Base-by-base conservation (phyloP, 2,797 vertebrate species). In the Cryptoblepharus egeriae region DNA sequence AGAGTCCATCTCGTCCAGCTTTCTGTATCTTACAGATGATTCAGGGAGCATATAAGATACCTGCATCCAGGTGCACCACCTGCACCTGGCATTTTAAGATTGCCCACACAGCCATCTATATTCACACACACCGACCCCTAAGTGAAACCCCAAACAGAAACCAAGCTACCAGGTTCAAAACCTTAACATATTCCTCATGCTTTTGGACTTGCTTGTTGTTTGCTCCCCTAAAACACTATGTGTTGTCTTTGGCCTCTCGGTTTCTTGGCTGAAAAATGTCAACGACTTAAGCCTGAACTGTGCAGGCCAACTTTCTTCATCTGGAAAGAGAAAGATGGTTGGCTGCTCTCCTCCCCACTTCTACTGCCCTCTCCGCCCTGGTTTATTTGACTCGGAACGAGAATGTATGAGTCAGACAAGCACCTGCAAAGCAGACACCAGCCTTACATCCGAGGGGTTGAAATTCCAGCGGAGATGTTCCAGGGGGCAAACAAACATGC, bases 401-500 rank as follows among this genome's bases (percentile, higher is more conserved):
- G 42, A 45, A 80, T 60, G 78, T 70, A 20, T 24, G 77, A 72
- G 35, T 57, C 55, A 42, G 73, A 80, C 37, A 88, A n/a, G 28
- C 0, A 24, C 20, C 64, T 75, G 37, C 32, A 58, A 11, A 80
- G 72, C 63, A 87, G 81, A 64, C 22, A 4, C 12, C 61, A 32
- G 74, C 70, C 75, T 75, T 39, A 76, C 58, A 0, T 55, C 3
- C 64, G 83, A 57, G 75, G 84, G 70, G 55, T 85, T 79, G 63
- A 0, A 79, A 42, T 22, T 24, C 15, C 16, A 32, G 70, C 35
- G 71, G 84, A 76, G 75, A 77, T 6, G 4, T 64, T 84, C n/a
- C 52, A 80, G 57, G 12, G 71, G 73, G 55, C 52, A 85, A 60
- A 84, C 55, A 85, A 64, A 37, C 67, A 86, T 79, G 79, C 85